A percentile compares a stretch with the other conserved stretches of the same genome.
Conservation (phyloP, 2,797 vertebrate genomes). For the Enteromius fasciolatus region DNA sequence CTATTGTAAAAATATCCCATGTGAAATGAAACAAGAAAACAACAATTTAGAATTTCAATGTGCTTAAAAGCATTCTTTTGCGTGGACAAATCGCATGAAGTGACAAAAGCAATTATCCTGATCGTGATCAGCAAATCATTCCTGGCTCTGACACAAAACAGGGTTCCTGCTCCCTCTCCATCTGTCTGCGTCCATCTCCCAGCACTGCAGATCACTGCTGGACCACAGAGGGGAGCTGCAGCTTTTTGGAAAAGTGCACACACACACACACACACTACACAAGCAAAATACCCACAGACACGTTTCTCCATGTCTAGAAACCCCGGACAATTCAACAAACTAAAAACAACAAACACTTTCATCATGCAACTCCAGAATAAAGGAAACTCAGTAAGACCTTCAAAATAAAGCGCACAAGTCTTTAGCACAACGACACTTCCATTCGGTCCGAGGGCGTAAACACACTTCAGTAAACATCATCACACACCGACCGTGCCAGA, state of each 20-base stretch:
- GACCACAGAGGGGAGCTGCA: conserved; percentile 90
- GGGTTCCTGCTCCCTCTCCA: conserved; percentile 7
- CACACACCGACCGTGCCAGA: conserved; percentile 23
- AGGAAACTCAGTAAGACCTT: conserved; percentile 12
- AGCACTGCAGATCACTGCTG: conserved; percentile 65
- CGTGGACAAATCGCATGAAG: background rate
- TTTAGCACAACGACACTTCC: conserved; percentile 3
- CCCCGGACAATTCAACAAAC: conserved; percentile 5
- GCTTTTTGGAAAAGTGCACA: conserved; percentile 76
- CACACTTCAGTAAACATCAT: conserved; percentile 42
- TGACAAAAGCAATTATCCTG: conserved; percentile 17
- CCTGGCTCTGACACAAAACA: conserved; percentile 13
- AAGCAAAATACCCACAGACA: background rate
- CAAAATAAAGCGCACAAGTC: background rate
- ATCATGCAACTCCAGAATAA: background rate
- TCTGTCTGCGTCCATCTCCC: conserved; percentile 14
- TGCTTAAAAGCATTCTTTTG: conserved; percentile 28
- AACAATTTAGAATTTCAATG: conserved; percentile 20
- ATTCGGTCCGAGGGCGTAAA: conserved; percentile 26
- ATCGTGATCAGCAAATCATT: conserved; percentile 7
- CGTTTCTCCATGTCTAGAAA: background rate
- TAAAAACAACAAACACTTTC: conserved; percentile 12
- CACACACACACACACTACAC: background rate
- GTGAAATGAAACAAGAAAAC: background rate
- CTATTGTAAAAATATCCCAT: conserved; percentile 1